Evolutionary conservation across 2,888 invertebrate species (phyloP), one percentile per base, ranked within the genome.

Genomic region (Platycnemis pennipes): DNA sequence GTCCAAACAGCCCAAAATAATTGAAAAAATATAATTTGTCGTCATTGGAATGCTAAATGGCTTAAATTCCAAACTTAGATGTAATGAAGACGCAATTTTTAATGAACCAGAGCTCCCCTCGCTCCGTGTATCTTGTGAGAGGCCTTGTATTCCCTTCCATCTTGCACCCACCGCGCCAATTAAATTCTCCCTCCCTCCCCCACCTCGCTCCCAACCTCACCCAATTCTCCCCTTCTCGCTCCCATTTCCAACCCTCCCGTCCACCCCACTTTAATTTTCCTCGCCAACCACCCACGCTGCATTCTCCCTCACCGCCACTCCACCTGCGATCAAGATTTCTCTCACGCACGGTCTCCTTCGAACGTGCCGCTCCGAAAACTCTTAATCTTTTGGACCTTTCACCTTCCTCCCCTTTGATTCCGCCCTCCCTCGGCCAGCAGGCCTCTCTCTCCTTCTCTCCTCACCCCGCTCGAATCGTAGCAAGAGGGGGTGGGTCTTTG

Each of bases 291-390:
- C n/a, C 77, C 26, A 11, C 37, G 2, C 77, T 77, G 22, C 77
- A n/a, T 37, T n/a, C n/a, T 13, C n/a, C 77, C 37, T 8, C n/a
- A 3, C 1, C 37, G 26, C 49, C 88, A 22, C 88, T 46, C 31
- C 88, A 49, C 13, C 63, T 26, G 42, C 26, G 44, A 91, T 91
- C 91, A 69, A 91, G 91, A 91, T 91, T 91, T 63, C 91, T 26
- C 44, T 91, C 91, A 91, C 91, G 91, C 91, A 56, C 63, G 44
- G 13, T 53, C 89, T 63, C 91, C 63, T 42, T 63, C 63, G 44
- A 45, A n/a, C 13, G 56, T 63, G 56, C 89, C 56, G 56, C 91
- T 91, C 63, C 91, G 91, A 91, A 91, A 91, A 91, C 91, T 91
- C 44, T 87, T 91, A 69, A 91, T 91, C 44, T 69, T 63, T 22